Percentiles rank a stretch among this genome's conserved stretches.
phyloP scores from a whole-genome alignment of 1,140 invertebrate genomes.

The Fopius arisanus region DNA sequence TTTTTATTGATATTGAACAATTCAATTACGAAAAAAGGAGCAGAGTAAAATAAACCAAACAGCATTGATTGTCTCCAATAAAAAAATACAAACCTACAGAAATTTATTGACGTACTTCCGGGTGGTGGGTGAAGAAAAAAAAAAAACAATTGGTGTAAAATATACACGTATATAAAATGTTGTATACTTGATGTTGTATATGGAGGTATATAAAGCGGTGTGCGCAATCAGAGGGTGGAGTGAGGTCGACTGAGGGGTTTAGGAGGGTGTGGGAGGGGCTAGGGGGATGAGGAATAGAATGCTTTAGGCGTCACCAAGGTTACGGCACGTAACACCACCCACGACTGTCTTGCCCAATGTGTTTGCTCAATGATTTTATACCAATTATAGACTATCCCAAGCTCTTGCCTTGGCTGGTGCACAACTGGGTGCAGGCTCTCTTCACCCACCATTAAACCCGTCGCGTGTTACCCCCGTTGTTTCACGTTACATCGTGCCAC shows the following conservation, averaged over 20 bases:
- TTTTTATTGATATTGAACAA: neutral
- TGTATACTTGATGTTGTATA: neutral
- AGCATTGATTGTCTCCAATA: neutral
- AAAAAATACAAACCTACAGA: neutral
- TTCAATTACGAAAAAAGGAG: neutral
- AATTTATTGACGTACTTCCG: neutral
- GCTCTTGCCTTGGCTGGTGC: constrained; percentile 39
- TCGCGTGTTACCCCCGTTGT: neutral
- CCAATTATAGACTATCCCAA: constrained; percentile 63
- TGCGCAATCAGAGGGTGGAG: constrained; percentile 2
- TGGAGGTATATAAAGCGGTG: neutral
- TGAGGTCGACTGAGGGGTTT: constrained; percentile 10
- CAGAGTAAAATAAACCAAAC: neutral
- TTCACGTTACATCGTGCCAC: neutral
- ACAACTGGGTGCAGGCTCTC: constrained; percentile 36
- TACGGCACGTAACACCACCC: constrained; percentile 63
- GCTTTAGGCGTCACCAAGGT: constrained; percentile 46
- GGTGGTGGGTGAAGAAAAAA: neutral
- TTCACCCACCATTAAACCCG: constrained; percentile 17
- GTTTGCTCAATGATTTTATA: constrained; percentile 66
- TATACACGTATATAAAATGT: neutral
- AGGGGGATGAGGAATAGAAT: constrained; percentile 2
- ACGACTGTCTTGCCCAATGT: constrained; percentile 61
- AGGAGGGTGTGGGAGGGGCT: neutral
- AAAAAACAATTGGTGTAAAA: neutral